Percentiles rank a stretch among this genome's conserved stretches.
phyloP scores from a whole-genome alignment of 2,888 invertebrate species.

The Epirrita christyi region DNA sequence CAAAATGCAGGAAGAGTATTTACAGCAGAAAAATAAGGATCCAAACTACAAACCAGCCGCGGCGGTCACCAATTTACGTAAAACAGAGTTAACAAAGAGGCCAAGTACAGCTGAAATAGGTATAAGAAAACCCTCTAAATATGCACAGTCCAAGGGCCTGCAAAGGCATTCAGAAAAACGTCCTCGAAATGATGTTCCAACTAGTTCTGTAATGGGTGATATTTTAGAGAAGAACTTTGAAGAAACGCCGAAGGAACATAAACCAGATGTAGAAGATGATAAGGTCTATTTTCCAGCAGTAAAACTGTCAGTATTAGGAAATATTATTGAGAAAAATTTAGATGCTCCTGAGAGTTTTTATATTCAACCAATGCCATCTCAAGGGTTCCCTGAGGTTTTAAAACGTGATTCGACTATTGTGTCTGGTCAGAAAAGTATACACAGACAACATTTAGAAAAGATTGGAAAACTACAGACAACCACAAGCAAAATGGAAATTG shows the following conservation, averaged over 20 bases:
- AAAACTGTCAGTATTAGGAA: slow-evolving; percentile 73
- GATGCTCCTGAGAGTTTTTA: slow-evolving; percentile 45
- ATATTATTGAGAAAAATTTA: slow-evolving; percentile 83
- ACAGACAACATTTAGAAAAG: slow-evolving; percentile 69
- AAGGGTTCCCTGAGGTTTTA: slow-evolving; percentile 81
- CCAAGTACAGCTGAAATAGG: slow-evolving; percentile 38
- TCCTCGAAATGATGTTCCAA: slow-evolving; percentile 53
- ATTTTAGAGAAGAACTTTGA: slow-evolving; percentile 65
- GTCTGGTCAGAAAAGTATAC: slow-evolving; percentile 74
- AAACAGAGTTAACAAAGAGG: slow-evolving; percentile 56
- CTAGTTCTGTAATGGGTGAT: slow-evolving; percentile 55
- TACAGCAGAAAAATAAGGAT: slow-evolving; percentile 81
- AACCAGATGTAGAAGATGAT: slow-evolving; percentile 59
- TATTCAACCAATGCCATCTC: slow-evolving; percentile 57
- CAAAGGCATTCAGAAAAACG: slow-evolving; percentile 69
- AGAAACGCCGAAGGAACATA: slow-evolving; percentile 28
- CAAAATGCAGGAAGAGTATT: slow-evolving; percentile 89
- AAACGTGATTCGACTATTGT: slow-evolving; percentile 61
- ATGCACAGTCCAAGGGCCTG: slow-evolving; percentile 70
- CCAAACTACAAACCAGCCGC: slow-evolving; percentile 86
- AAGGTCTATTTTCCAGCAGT: slow-evolving; percentile 78
- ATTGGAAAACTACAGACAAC: slow-evolving; percentile 21
- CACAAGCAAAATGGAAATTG: slow-evolving; percentile 57
- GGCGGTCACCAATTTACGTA: slow-evolving; percentile 79
- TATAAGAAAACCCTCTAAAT: slow-evolving; percentile 69